phyloP scores from a whole-genome alignment of 2,797 vertebrate genomes.

The Trematomus bernacchii region DNA sequence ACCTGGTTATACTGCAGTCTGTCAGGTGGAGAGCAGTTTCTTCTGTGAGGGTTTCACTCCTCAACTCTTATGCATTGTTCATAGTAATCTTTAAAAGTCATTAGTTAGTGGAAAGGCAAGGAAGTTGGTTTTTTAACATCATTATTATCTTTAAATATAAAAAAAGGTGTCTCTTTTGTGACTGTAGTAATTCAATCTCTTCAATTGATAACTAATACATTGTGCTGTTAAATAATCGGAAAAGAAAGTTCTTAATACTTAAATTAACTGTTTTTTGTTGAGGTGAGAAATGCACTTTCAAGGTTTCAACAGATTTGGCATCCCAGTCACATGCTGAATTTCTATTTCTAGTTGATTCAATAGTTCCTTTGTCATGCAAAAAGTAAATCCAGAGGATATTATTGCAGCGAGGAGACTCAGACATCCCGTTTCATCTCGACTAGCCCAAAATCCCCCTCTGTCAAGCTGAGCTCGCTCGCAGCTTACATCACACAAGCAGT shows the following conservation, averaged over 20 bases:
- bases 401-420: conserved; percentile 31
- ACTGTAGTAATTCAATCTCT: background rate
- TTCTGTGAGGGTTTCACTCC: background rate
- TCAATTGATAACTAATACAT: background rate
- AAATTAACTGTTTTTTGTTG: background rate
- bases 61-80: background rate
- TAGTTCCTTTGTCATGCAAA: conserved; percentile 52
- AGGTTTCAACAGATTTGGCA: conserved; percentile 19
- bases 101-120: background rate
- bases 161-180: background rate
- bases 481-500: conserved; percentile 45
- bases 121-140: background rate
- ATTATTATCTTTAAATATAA: background rate
- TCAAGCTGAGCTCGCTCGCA: conserved; percentile 29
- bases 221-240: background rate
- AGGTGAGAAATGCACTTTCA: background rate
- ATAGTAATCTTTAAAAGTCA: no score
- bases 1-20: background rate
- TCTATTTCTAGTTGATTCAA: conserved; percentile 57
- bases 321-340: conserved; percentile 14
- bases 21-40: background rate
- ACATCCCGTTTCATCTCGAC: conserved; percentile 49
- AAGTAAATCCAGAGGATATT: conserved; percentile 42
- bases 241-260: no score
- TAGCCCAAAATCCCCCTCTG: conserved; percentile 38